Evolutionary conservation across 2,888 invertebrate species (phyloP).

Genomic region (Ligdia adustata): DNA sequence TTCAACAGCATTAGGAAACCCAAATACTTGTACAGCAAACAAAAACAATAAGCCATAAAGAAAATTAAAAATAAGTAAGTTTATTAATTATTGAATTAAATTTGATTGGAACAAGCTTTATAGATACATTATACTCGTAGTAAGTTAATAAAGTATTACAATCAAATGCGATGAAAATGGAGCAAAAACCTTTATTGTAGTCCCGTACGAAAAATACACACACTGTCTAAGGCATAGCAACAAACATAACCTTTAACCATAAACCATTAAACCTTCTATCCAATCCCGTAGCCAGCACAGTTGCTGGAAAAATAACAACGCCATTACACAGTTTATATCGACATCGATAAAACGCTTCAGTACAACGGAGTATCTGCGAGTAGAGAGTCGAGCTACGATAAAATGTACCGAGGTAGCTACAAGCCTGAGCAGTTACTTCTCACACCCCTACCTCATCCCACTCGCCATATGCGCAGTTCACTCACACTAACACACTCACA

Average conservation of each 20-base stretch:
- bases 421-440: conserved; percentile 79
- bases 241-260: conserved; percentile 51
- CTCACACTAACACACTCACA: conserved; percentile 50
- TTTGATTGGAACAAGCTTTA: too few relatives aligned
- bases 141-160: too few relatives aligned
- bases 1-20: too few relatives aligned
- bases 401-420: conserved; percentile 82
- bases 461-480: conserved; percentile 72
- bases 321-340: conserved; percentile 69
- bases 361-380: conserved; percentile 74
- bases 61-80: too few relatives aligned
- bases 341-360: conserved; percentile 71
- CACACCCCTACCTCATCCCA: conserved; percentile 50
- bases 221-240: too few relatives aligned
- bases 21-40: too few relatives aligned
- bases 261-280: conserved; percentile 55
- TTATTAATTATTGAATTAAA: too few relatives aligned
- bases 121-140: too few relatives aligned
- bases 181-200: too few relatives aligned
- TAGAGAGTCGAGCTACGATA: conserved; percentile 79
- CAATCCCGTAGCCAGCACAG: conserved; percentile 51
- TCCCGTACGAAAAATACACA: too few relatives aligned
- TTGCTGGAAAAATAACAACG: conserved; percentile 62
- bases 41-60: too few relatives aligned
- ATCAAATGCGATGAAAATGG: too few relatives aligned